Conservation (phyloP, 1,140 invertebrate species). For the Drosophila truncata region DNA sequence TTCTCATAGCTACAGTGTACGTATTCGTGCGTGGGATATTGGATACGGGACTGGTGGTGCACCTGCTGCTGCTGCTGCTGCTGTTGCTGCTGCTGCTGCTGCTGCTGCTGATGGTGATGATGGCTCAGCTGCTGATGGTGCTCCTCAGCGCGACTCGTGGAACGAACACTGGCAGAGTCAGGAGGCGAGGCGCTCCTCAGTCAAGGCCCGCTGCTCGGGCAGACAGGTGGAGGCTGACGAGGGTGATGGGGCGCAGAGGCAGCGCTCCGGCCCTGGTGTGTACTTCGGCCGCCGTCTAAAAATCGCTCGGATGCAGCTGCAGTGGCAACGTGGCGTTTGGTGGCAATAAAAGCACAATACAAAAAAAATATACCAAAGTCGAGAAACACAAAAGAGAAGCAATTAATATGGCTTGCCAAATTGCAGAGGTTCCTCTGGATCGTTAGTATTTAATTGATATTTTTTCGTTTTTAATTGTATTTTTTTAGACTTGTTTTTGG, state of each 20-base stretch:
- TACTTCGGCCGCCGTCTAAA: constrained; percentile 87
- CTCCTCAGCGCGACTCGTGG: constrained; percentile 79
- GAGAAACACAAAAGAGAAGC: constrained; percentile 46
- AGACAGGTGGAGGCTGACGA: constrained; percentile 85
- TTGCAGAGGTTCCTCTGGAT: constrained; percentile 15
- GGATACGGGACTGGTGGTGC: constrained; percentile 43
- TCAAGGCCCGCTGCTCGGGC: constrained; percentile 85
- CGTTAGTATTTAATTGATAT: constrained; percentile 32
- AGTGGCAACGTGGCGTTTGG: constrained; percentile 50
- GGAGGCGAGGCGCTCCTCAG: constrained; percentile 85
- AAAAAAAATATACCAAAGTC: constrained; percentile 23
- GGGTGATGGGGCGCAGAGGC: constrained; percentile 85
- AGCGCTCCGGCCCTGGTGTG: constrained; percentile 85
- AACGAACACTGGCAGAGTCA: constrained; percentile 84
- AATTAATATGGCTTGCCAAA: constrained; percentile 49
- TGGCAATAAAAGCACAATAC: constrained; percentile 25
- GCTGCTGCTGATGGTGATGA: constrained; percentile 50
- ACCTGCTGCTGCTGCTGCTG: constrained; percentile 42
- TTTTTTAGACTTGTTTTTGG: neutral
- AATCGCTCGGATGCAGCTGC: constrained; percentile 89
- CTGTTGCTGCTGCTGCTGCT: constrained; percentile 56
- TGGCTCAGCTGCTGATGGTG: constrained; percentile 37
- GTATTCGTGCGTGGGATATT: constrained; percentile 77
- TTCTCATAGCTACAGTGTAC: constrained; percentile 85
- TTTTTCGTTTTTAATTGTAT: constrained; percentile 27